Base-by-base conservation (phyloP, 2,113 vertebrate genomes). In the Hypomesus transpacificus region DNA sequence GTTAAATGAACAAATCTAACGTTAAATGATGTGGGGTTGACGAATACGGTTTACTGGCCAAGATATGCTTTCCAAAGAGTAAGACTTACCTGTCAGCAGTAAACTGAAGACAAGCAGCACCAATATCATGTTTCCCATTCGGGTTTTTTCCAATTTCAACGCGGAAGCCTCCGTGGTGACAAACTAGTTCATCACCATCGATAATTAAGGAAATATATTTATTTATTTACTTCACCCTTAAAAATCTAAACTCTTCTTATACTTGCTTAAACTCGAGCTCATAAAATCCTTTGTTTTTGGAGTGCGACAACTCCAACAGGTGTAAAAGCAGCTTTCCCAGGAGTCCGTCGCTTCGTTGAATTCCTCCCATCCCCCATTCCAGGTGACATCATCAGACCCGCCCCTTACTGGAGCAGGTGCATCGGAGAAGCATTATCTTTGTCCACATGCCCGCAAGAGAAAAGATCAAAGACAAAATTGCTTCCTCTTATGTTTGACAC, bases 41-140 rank as follows among this genome's bases (percentile, higher is more conserved):
- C 13, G 26, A 18, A 6, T 26, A 61, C 9, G 4, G 7, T 46
- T 14, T 61, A 61, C 14, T 16, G 59, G 1, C 1, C 24, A 28
- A 26, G 8, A 63, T 26, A n/a, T 11, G 21, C 24, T 31, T 53
- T 53, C 52, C 17, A 26, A 31, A 18, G 0, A 14, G 61, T 34
- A 5, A 20, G 51, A 24, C 85, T 87, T 85, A 93, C 92, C 91
- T 88, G 83, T 77, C 0, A 88, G 71, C 56, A 90, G 85, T 73
- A 86, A 68, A 16, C 69, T 50, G 71, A 91, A 70, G 67, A 92
- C 72, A 11, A 90, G 74, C 74, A 68, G 69, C 79, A 80, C 22
- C 53, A 87, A 73, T 28, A 85, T 86, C 74, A 76, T 1, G 5
- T 84, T 86, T 75, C 85, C 76, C 89, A 92, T 93, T 74, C 39